A percentile compares a stretch with the other conserved stretches of the same genome.
Conservation (phyloP, 37 sponge, comb jelly and placozoan species). For the Eunapius fragilis region DNA sequence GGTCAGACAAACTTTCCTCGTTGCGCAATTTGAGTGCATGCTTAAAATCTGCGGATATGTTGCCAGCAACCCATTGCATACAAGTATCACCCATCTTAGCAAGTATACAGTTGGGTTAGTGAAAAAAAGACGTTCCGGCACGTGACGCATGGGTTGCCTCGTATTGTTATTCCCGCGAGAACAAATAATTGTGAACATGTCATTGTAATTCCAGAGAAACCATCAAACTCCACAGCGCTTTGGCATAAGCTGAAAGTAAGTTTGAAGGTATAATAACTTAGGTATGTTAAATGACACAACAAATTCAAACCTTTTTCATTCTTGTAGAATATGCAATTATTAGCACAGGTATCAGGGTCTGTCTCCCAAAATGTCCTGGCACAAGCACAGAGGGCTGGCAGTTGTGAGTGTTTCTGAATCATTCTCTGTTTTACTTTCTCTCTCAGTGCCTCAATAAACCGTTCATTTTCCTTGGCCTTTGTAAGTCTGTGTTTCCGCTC, state of each 20-base stretch:
- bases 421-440: slow-evolving; percentile 55
- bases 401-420: not conserved
- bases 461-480: slow-evolving; percentile 66
- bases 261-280: not conserved
- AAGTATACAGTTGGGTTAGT: not conserved
- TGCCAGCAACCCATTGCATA: slow-evolving; percentile 33
- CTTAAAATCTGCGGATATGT: slow-evolving; percentile 29
- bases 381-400: slow-evolving; percentile 82
- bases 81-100: not conserved
- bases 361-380: slow-evolving; percentile 71
- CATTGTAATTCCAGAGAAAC: slow-evolving; percentile 31
- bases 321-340: slow-evolving; percentile 82
- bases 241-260: slow-evolving; percentile 42
- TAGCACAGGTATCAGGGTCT: slow-evolving; percentile 79
- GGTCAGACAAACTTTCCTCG: slow-evolving; percentile 42
- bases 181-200: not conserved
- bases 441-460: slow-evolving; percentile 67
- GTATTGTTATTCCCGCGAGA: too few relatives aligned
- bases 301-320: slow-evolving; percentile 56
- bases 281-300: not conserved
- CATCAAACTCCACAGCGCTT: slow-evolving; percentile 51
- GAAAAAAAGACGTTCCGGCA: too few relatives aligned
- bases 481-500: slow-evolving; percentile 35
- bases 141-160: too few relatives aligned
- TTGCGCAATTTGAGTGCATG: slow-evolving; percentile 14